A percentile compares a stretch with the other conserved stretches of the same genome.
Conservation (phyloP, 2,888 invertebrate species). For the Hololepta plana region DNA sequence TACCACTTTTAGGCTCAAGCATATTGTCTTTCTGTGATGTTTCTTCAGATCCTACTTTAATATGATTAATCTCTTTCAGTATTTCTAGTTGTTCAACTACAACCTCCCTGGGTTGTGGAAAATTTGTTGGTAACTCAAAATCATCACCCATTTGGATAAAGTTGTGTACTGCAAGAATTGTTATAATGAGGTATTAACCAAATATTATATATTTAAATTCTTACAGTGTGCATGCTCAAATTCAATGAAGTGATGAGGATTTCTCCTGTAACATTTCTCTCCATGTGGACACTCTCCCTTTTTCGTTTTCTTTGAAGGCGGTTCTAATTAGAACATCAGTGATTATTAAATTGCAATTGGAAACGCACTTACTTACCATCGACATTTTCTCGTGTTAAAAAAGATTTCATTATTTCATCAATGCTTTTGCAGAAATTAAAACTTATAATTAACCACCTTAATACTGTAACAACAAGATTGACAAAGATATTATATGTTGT, state of each 20-base stretch:
- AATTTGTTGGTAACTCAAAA: constrained; percentile 35
- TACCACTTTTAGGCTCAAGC: constrained; percentile 4
- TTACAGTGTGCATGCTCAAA: constrained; percentile 66
- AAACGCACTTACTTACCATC: too few relatives aligned
- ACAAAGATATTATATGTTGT: too few relatives aligned
- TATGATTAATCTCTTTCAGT: constrained; percentile 16
- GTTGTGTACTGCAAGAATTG: constrained; percentile 39
- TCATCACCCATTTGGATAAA: constrained; percentile 34
- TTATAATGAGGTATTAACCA: constrained; percentile 6
- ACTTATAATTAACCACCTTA: too few relatives aligned
- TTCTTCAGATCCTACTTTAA: constrained; percentile 1
- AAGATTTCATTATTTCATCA: too few relatives aligned
- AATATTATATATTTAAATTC: too few relatives aligned
- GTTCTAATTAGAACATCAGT: too few relatives aligned
- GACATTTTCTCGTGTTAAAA: too few relatives aligned
- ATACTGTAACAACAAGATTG: too few relatives aligned
- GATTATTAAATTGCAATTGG: too few relatives aligned
- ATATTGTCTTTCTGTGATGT: constrained; percentile 5
- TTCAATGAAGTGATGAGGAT: constrained; percentile 69
- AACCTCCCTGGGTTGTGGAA: constrained; percentile 31
- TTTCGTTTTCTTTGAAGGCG: constrained; percentile 8
- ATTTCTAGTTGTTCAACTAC: constrained; percentile 44
- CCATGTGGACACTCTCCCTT: constrained; percentile 51
- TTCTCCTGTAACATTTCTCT: constrained; percentile 62
- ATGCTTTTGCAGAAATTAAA: too few relatives aligned